A percentile compares a stretch with the other conserved stretches of the same genome.
phyloP scores from a whole-genome alignment of 2,797 vertebrate species.

The Falco columbarius region DNA sequence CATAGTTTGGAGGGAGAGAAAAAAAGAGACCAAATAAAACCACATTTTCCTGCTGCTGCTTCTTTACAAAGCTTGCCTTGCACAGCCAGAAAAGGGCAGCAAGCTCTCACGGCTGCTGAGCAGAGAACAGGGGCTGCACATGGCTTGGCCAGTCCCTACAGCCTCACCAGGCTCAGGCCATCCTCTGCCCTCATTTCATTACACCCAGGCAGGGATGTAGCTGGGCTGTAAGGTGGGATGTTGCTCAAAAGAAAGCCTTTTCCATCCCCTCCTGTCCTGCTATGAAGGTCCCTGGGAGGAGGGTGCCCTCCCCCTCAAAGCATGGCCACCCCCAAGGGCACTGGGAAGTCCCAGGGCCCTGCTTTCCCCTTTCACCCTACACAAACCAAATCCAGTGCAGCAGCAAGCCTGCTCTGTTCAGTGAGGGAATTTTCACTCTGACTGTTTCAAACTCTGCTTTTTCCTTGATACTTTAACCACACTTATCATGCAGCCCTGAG shows the following conservation, averaged over 20 bases:
- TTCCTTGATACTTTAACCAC: not conserved
- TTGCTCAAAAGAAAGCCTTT: not conserved
- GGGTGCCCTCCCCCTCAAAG: not conserved
- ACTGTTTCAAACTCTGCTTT: not conserved
- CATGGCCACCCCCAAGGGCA: not conserved
- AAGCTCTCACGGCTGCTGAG: rapidly evolving
- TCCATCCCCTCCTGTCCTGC: not conserved
- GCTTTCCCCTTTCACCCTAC: not conserved
- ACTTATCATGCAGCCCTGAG: not conserved
- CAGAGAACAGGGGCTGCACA: not conserved
- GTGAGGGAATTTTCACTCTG: not conserved
- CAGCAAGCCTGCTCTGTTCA: not conserved
- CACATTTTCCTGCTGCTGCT: not conserved
- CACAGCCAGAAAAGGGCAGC: not conserved
- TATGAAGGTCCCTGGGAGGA: rapidly evolving
- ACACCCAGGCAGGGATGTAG: not conserved
- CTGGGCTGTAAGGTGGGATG: not conserved
- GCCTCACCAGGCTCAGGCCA: not conserved
- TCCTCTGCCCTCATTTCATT: not conserved
- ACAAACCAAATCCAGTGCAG: not conserved
- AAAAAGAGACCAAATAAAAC: not conserved
- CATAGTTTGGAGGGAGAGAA: not conserved
- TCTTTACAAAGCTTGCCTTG: not conserved
- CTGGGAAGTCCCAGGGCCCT: not conserved
- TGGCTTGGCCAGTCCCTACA: not conserved